A percentile compares a stretch with the other conserved stretches of the same genome.
phyloP scores from a whole-genome alignment of 1,140 invertebrate species.

The Zophobas morio region DNA sequence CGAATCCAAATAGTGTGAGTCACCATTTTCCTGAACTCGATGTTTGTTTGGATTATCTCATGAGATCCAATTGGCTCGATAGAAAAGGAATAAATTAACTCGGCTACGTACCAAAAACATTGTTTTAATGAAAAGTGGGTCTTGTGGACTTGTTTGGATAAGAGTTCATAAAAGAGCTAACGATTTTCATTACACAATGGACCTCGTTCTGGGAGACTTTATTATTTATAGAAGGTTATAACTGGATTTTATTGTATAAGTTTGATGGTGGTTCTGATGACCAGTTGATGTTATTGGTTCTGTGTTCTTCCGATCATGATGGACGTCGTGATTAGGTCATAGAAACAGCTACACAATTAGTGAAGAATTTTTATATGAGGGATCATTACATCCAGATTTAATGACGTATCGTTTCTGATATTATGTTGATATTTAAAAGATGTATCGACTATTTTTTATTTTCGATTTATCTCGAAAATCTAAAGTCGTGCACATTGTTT shows the following conservation, averaged over 20 bases:
- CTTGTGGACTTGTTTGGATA: not conserved
- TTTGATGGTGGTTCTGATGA: not conserved
- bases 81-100: not conserved
- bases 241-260: not conserved
- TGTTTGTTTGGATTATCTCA: not conserved
- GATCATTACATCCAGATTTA: too few relatives aligned
- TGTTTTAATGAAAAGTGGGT: not conserved
- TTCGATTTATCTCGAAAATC: too few relatives aligned
- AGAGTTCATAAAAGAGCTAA: not conserved
- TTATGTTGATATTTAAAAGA: too few relatives aligned
- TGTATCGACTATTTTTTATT: too few relatives aligned
- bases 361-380: too few relatives aligned
- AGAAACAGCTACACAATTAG: too few relatives aligned
- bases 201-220: not conserved
- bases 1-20: not conserved
- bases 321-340: too few relatives aligned
- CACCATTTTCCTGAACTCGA: not conserved
- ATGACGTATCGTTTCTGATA: too few relatives aligned
- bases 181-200: not conserved
- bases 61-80: not conserved
- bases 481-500: too few relatives aligned
- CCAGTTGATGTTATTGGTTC: too few relatives aligned
- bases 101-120: not conserved
- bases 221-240: not conserved
- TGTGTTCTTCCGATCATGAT: too few relatives aligned